Evolutionary conservation across 2,888 invertebrate genomes (phyloP), one percentile per base, ranked within the genome.

Genomic region (Exephanes ischioxanthus): DNA sequence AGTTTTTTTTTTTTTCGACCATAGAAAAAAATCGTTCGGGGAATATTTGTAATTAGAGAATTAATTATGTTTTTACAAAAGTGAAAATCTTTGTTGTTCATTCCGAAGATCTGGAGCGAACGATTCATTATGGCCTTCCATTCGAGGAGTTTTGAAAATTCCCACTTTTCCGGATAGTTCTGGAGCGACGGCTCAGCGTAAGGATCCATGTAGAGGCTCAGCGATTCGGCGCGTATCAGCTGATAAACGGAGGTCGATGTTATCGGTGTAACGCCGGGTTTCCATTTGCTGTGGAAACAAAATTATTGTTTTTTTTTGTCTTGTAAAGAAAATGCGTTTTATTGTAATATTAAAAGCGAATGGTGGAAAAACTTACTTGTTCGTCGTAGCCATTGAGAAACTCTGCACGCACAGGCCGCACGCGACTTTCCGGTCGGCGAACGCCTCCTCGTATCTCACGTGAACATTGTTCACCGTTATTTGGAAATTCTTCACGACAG

Each of bases 161-260:
- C 92, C 93, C 92, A 92, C 53, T 87, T 90, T 58, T 81, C 82
- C 0, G 89, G 89, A 37, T 90, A 88, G 83, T 87, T 88, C 75
- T 87, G 83, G 2, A 93, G 87, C 61, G 90, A 91, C 6, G 93
- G 90, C 41, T 91, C 94, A 67, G 95, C 94, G 48, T 95, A 94
- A 0, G 96, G 95, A 94, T 97, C 97, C 96, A 97, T 97, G 93
- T 98, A 98, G 0, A 96, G 92, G 0, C 97, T 97, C 19, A 97
- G 94, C 0, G 97, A 97, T 90, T 97, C 97, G 61, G 97, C 94
- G 88, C 97, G 96, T 91, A 97, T 95, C 92, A 97, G 95, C 94
- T 98, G 97, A 93, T 97, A 97, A 16, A 96, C 94, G 9, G 96
- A 90, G 33, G 94, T 94, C 3, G 96, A 95, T 86, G 95, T 95